Evolutionary conservation across 2,113 vertebrate genomes (phyloP), one percentile per base, ranked within the genome.

Genomic region (Oreochromis niloticus): DNA sequence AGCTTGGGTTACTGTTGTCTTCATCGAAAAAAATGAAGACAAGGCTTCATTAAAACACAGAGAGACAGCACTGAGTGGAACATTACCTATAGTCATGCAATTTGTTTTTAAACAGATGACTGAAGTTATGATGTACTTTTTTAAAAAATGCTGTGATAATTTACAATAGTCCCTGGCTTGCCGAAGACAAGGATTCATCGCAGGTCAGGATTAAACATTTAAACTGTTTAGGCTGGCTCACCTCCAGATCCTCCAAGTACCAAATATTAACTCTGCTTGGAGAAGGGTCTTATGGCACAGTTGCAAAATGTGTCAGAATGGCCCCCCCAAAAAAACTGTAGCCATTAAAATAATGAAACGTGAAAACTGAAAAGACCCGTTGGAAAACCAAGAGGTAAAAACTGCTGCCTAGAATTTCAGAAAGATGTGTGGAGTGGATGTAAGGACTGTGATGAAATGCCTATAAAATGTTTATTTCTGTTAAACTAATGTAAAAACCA

Each of bases 121-220:
- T 63, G 30, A 34, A 11, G 16, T 34, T 63, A 34, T 19, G 59
- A 34, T 63, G 30, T 63, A 63, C 30, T 63, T 5, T 19, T 13
- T 0, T 0, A 1, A 7, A 12, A 12, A 61, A 19, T 63, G 59
- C 16, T 63, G 59, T 36, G 59, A 63, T 36, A 0, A 63, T 63
- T 63, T 63, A 63, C 9, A 63, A 63, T 6, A 34, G 30, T 63
- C 16, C 30, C 30, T 63, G 59, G 6, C 0, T 63, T 63, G 30
- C 1, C 0, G 9, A 61, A 61, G 30, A 63, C 19, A 63, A 63
- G 16, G 16, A 19, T 63, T 63, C 59, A 63, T 63, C 16, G 16
- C 30, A 19, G 59, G 30, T 34, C 30, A 63, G 5, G 30, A 63
- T 63, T 19, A 63, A 63, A 63, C 59, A 63, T 63, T 34, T 63